These are phyloP conservation scores for Cremastinae sp. DNA, from an alignment of 2,888 invertebrate species.

Conservation along the genomic window DNA sequence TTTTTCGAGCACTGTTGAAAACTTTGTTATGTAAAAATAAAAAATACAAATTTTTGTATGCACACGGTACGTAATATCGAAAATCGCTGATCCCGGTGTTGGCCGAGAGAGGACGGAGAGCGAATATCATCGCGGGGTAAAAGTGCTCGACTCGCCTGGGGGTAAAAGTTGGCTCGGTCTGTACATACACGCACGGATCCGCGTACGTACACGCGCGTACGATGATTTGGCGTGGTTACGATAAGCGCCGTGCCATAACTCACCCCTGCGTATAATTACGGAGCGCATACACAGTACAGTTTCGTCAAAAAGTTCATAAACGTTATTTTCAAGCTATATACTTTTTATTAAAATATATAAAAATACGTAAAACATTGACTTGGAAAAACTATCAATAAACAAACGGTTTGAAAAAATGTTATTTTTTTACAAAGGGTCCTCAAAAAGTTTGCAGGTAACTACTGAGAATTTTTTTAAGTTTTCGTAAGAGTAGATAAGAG, in stretches of 20 bases:
- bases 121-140: conserved; percentile 61
- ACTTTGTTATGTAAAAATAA: too few relatives aligned
- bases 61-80: conserved; percentile 56
- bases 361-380: too few relatives aligned
- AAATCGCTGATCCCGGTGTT: conserved; percentile 62
- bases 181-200: not conserved
- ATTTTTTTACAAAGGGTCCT: too few relatives aligned
- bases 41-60: not conserved
- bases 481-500: too few relatives aligned
- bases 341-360: too few relatives aligned
- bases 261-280: conserved; percentile 74
- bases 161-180: conserved; percentile 49
- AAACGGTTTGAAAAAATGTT: too few relatives aligned
- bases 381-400: too few relatives aligned
- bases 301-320: not conserved
- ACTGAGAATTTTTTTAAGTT: too few relatives aligned
- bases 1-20: too few relatives aligned
- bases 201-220: conserved; percentile 17
- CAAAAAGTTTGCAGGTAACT: too few relatives aligned
- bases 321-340: conserved; percentile 23
- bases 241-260: conserved; percentile 72
- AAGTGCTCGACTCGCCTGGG: conserved; percentile 57
- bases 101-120: conserved; percentile 28
- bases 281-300: conserved; percentile 58
- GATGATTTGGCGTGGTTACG: conserved; percentile 63